phyloP scores from a whole-genome alignment of 2,888 invertebrate genomes.

The Piscicola geometra region DNA sequence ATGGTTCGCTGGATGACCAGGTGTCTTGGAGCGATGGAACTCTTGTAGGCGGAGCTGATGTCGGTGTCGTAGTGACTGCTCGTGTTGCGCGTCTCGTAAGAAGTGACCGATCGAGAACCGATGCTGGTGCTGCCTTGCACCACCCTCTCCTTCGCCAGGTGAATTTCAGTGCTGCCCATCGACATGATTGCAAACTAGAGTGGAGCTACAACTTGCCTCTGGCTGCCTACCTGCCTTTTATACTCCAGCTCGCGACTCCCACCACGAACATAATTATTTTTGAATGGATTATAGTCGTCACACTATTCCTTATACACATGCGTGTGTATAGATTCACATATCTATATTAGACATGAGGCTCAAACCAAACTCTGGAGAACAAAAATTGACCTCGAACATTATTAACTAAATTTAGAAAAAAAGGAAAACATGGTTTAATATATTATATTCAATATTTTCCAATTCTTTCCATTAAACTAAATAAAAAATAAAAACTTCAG shows the following conservation, averaged over 20 bases:
- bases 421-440: no score
- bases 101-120: neutral
- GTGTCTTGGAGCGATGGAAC: slow-evolving; percentile 36
- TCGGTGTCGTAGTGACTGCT: slow-evolving; percentile 1
- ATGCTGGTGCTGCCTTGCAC: neutral
- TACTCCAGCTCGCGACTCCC: neutral
- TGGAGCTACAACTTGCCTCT: neutral
- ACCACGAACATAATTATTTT: no score
- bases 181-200: neutral
- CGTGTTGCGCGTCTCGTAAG: neutral
- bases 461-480: no score
- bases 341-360: no score
- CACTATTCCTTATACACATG: no score
- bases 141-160: neutral
- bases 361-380: no score
- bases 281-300: no score
- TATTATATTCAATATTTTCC: no score
- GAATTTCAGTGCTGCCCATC: neutral
- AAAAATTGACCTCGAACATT: no score
- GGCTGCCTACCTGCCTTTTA: neutral
- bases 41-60: slow-evolving; percentile 25
- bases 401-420: no score
- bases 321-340: no score
- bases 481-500: no score
- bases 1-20: slow-evolving; percentile 38